Evolutionary conservation across 2,888 invertebrate species (phyloP).

Genomic region (Cephus nigrinus): DNA sequence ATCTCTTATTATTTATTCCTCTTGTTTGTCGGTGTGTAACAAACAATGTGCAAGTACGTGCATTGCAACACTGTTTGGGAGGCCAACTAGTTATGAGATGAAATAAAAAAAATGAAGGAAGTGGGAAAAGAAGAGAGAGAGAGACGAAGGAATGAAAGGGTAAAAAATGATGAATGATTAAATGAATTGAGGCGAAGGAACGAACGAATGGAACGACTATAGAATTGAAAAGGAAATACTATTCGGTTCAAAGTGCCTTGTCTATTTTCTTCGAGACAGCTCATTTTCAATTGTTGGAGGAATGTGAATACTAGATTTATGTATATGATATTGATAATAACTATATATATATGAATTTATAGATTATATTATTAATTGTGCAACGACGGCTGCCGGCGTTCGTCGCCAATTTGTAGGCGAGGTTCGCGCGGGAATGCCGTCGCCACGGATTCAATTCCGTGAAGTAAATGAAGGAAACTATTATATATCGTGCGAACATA

Average conservation of each 20-base stretch:
- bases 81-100: conserved; percentile 60
- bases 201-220: neutral
- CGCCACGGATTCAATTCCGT: neutral
- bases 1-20: conserved; percentile 41
- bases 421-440: neutral
- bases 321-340: conserved; percentile 33
- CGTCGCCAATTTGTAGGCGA: neutral
- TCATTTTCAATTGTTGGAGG: conserved; percentile 65
- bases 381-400: conserved; percentile 5
- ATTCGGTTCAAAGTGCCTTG: conserved; percentile 65
- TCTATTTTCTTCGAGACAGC: conserved; percentile 65
- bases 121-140: conserved; percentile 20
- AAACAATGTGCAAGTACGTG: conserved; percentile 40
- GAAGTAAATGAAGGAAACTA: neutral
- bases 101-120: conserved; percentile 18
- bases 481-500: conserved; percentile 31
- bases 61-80: conserved; percentile 47
- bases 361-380: conserved; percentile 38
- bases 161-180: conserved; percentile 3
- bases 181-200: neutral
- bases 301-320: conserved; percentile 61
- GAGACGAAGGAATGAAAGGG: conserved; percentile 25
- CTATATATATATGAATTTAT: conserved; percentile 16
- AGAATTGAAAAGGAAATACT: conserved; percentile 38
- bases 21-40: conserved; percentile 38